These are phyloP conservation scores for Pionites leucogaster DNA, from an alignment of 2,113 vertebrate genomes.

Conservation along the genomic window DNA sequence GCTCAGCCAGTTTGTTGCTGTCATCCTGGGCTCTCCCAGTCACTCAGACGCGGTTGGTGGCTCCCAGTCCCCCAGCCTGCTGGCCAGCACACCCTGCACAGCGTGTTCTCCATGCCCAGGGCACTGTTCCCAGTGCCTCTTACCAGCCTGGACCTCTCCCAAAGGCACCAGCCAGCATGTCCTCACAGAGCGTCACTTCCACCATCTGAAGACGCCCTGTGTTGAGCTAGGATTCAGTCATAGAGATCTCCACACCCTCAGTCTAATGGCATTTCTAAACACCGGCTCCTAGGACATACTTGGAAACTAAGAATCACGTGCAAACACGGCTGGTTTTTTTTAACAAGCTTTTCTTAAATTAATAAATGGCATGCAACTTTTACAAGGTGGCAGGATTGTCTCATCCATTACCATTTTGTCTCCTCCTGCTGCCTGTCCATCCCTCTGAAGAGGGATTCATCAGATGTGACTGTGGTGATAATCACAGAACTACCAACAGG, in stretches of 20 bases:
- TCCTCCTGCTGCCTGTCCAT: neutral
- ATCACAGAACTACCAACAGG: neutral
- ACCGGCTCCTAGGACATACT: neutral
- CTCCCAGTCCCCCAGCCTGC: neutral
- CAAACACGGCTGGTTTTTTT: neutral
- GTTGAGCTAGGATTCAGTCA: neutral
- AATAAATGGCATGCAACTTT: neutral
- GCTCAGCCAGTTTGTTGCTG: neutral
- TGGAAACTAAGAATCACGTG: neutral
- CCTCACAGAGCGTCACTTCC: neutral
- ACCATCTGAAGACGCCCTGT: neutral
- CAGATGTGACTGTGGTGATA: neutral
- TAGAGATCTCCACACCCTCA: neutral
- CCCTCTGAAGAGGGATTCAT: neutral
- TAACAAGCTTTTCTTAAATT: neutral
- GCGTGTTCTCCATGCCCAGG: fast-evolving
- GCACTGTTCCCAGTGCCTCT: no score
- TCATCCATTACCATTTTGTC: neutral
- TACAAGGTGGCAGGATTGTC: neutral
- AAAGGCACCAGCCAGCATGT: neutral
- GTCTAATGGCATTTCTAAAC: neutral
- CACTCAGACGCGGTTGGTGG: fast-evolving
- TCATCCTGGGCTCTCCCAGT: neutral
- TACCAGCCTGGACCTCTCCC: neutral
- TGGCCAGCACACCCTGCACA: neutral